A percentile compares a stretch with the other conserved stretches of the same genome.
Conservation (phyloP, 2,797 vertebrate genomes). For the Pangasius mekongensis region DNA sequence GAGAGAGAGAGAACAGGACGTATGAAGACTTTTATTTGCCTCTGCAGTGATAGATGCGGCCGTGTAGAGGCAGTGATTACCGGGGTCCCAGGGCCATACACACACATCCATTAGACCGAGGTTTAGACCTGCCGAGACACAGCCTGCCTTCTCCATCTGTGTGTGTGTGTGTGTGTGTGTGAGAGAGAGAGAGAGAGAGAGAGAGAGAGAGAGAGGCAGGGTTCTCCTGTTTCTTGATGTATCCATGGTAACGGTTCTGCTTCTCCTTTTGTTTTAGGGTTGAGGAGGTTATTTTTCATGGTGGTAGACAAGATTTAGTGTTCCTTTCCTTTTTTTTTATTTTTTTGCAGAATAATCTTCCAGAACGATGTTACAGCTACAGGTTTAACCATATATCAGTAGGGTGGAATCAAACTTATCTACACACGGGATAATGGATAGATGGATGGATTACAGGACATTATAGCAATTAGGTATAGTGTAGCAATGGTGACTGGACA, state of each 20-base stretch:
- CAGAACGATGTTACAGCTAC: too few species aligned
- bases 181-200: background rate
- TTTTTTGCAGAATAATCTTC: background rate
- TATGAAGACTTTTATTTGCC: constrained; percentile 74
- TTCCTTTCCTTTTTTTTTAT: background rate
- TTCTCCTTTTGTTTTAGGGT: constrained; percentile 23
- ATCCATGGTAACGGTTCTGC: constrained; percentile 27
- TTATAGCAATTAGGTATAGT: background rate
- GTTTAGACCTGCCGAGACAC: constrained; percentile 60
- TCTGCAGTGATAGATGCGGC: constrained; percentile 72
- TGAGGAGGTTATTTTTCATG: constrained; percentile 6
- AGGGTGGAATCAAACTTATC: background rate
- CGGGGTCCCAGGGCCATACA: constrained; percentile 67
- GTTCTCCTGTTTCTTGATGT: constrained; percentile 18
- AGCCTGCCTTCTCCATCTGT: constrained; percentile 32
- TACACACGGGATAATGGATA: background rate
- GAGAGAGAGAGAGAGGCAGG: background rate
- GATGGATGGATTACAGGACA: background rate
- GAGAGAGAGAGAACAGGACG: constrained; percentile 46
- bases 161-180: constrained; percentile 14
- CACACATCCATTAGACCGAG: constrained; percentile 71
- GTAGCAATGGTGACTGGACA: background rate
- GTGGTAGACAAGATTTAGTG: background rate
- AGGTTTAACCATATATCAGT: background rate
- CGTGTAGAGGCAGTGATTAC: constrained; percentile 68